Evolutionary conservation across 2,888 invertebrate genomes (phyloP).

Genomic region (Melitaea athalia): DNA sequence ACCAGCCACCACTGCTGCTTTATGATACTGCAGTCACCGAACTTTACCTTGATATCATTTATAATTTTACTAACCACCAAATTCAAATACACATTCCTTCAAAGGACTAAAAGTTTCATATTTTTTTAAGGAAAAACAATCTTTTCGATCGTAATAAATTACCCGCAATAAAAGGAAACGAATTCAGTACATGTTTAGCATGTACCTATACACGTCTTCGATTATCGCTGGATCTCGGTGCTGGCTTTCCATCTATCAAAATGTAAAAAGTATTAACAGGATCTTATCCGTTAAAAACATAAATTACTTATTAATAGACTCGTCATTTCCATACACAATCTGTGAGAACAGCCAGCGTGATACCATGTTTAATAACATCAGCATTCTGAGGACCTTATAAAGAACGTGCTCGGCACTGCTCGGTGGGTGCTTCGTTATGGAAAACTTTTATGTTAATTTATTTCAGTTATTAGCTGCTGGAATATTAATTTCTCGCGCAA

Average conservation of each 20-base stretch:
- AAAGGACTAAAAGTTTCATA: neutral
- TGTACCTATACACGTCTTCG: conserved; percentile 1
- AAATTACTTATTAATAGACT: conserved; percentile 38
- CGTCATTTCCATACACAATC: conserved; percentile 41
- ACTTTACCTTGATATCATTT: neutral
- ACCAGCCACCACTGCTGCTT: conserved; percentile 24
- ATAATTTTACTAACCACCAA: neutral
- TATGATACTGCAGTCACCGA: conserved; percentile 22
- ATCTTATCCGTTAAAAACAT: conserved; percentile 24
- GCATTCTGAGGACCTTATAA: conserved; percentile 40
- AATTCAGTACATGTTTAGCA: conserved; percentile 3
- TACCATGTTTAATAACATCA: conserved; percentile 34
- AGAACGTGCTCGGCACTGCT: conserved; percentile 28
- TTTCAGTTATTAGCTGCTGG: conserved; percentile 19
- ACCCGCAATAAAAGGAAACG: conserved; percentile 10
- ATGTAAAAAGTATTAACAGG: conserved; percentile 23
- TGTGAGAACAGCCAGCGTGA: conserved; percentile 38
- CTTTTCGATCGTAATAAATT: neutral
- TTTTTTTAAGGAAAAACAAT: neutral
- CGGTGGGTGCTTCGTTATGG: conserved; percentile 35
- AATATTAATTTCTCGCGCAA: neutral
- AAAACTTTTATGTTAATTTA: conserved; percentile 32
- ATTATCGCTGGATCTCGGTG: conserved; percentile 3
- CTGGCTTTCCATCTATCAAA: conserved; percentile 9
- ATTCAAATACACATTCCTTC: neutral